These are phyloP conservation scores for Melospiza georgiana DNA, from an alignment of 2,113 vertebrate species.

Conservation along the genomic window DNA sequence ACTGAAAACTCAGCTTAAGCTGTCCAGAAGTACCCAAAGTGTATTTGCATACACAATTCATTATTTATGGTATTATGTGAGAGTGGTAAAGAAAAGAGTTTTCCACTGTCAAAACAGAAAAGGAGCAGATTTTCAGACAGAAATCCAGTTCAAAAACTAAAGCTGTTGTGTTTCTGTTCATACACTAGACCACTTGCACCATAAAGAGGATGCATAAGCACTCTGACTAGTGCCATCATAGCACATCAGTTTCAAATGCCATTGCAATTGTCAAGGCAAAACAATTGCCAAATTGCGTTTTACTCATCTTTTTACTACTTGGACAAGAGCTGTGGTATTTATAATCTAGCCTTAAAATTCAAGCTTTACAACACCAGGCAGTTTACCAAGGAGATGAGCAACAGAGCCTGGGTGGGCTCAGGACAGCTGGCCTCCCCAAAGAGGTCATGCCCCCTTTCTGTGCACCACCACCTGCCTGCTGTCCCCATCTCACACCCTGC, in stretches of 20 bases:
- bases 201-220: neutral
- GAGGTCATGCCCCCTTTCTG: neutral
- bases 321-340: slow-evolving; percentile 13
- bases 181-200: neutral
- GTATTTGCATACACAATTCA: neutral
- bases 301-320: slow-evolving; percentile 4
- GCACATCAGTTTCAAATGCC: neutral
- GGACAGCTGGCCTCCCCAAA: neutral
- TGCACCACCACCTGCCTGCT: neutral
- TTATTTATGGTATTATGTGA: neutral
- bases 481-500: neutral
- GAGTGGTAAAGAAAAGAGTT: neutral
- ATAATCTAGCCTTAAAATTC: neutral
- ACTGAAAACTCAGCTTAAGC: neutral
- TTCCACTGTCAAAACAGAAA: slow-evolving; percentile 6
- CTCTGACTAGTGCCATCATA: neutral
- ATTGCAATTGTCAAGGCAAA: neutral
- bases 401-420: neutral
- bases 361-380: neutral
- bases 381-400: neutral
- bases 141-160: neutral
- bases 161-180: neutral
- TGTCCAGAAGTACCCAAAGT: neutral
- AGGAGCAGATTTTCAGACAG: neutral
- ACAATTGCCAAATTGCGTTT: neutral